Percentiles rank a stretch among this genome's conserved stretches.
These are phyloP conservation scores for Hyperoplus immaculatus DNA, from an alignment of 2,797 vertebrate species.

Conservation along the genomic window DNA sequence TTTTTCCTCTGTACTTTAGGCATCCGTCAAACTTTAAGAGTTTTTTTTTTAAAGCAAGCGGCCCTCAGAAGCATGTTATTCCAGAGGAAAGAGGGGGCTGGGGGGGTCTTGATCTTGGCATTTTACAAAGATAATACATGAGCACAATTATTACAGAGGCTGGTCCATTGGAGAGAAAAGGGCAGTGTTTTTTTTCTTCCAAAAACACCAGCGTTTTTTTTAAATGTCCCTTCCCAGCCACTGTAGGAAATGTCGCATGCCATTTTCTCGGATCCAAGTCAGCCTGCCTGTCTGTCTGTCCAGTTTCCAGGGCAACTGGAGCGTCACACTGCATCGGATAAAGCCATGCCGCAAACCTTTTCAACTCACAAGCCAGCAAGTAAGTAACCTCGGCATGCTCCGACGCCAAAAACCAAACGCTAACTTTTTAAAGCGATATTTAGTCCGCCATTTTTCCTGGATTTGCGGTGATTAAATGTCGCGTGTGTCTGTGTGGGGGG, in stretches of 20 bases:
- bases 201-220: constrained; percentile 31
- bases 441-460: constrained; percentile 53
- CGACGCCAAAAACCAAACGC: constrained; percentile 55
- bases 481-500: too few species aligned
- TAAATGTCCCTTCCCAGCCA: constrained; percentile 53
- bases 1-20: constrained; percentile 46
- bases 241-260: constrained; percentile 49
- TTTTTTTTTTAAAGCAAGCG: constrained; percentile 61
- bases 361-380: constrained; percentile 56
- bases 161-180: constrained; percentile 59
- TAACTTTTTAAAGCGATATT: constrained; percentile 30
- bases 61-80: constrained; percentile 67
- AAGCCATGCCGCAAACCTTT: constrained; percentile 70
- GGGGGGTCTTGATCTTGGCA: constrained; percentile 62
- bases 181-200: constrained; percentile 29
- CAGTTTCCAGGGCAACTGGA: constrained; percentile 35
- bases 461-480: constrained; percentile 46
- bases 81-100: constrained; percentile 45
- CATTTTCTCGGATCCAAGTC: constrained; percentile 54
- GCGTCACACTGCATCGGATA: constrained; percentile 52
- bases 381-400: constrained; percentile 62
- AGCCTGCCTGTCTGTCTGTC: constrained; percentile 31
- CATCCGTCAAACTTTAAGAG: constrained; percentile 56
- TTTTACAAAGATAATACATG: constrained; percentile 77
- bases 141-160: constrained; percentile 74